A percentile compares a stretch with the other conserved stretches of the same genome.
These are phyloP conservation scores for Epinotia nisella DNA, from an alignment of 2,888 invertebrate genomes.

Conservation along the genomic window DNA sequence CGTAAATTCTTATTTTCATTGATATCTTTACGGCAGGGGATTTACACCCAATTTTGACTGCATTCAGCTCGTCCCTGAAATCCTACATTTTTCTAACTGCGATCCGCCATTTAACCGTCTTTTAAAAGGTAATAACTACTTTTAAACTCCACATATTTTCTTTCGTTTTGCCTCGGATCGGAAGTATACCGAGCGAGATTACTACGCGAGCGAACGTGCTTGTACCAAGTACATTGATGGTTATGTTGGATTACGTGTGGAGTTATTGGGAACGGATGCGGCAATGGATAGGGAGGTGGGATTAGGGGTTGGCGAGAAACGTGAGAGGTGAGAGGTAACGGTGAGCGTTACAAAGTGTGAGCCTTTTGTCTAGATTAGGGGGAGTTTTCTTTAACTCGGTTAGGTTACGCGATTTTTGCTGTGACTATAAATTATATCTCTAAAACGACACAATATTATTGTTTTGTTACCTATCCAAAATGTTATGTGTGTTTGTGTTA, in stretches of 20 bases:
- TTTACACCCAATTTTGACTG: slow-evolving; percentile 66
- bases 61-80: slow-evolving; percentile 70
- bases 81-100: slow-evolving; percentile 73
- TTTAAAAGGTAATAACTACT: slow-evolving; percentile 5
- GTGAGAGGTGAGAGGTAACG: slow-evolving; percentile 67
- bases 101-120: slow-evolving; percentile 52
- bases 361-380: slow-evolving; percentile 81
- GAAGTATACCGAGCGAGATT: slow-evolving; percentile 54
- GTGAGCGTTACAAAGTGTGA: slow-evolving; percentile 84
- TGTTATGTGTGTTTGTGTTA: too few species aligned
- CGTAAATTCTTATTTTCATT: slow-evolving; percentile 52
- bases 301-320: slow-evolving; percentile 53
- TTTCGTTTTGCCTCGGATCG: slow-evolving; percentile 10
- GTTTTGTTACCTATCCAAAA: too few species aligned
- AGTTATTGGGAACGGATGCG: slow-evolving; percentile 2
- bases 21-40: slow-evolving; percentile 53
- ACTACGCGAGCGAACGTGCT: slow-evolving; percentile 55
- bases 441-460: too few species aligned
- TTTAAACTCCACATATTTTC: not conserved
- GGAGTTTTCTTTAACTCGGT: slow-evolving; percentile 53
- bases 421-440: too few species aligned
- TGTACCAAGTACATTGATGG: slow-evolving; percentile 53
- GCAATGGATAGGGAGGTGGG: slow-evolving; percentile 58
- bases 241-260: not conserved
- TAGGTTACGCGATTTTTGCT: not conserved